Percentiles rank a stretch among this genome's conserved stretches.
phyloP scores from a whole-genome alignment of 2,888 invertebrate genomes.

The Uloborus plumipes region DNA sequence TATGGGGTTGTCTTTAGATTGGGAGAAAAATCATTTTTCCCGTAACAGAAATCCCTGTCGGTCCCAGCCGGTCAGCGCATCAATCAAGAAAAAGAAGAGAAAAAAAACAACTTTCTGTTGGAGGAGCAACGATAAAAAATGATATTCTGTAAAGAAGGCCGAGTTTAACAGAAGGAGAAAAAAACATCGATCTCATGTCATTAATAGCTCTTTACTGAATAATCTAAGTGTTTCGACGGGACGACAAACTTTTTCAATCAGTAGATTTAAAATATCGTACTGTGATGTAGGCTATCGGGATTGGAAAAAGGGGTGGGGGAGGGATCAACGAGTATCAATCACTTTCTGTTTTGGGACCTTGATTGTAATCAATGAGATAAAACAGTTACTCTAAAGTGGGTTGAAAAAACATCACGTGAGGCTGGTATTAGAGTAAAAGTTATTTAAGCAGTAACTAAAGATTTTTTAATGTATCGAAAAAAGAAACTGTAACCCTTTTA shows the following conservation, averaged over 20 bases:
- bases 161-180: constrained; percentile 16
- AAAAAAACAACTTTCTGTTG: constrained; percentile 11
- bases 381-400: no score
- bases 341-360: no score
- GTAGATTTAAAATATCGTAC: not conserved
- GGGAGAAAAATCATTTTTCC: not conserved
- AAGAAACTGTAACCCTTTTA: no score
- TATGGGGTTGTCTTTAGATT: no score
- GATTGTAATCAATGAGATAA: no score
- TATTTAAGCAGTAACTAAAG: no score
- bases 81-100: constrained; percentile 37
- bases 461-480: no score
- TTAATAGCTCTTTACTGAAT: constrained; percentile 59
- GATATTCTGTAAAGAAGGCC: constrained; percentile 30
- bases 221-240: not conserved
- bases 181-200: constrained; percentile 43
- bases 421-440: no score
- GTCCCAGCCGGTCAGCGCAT: constrained; percentile 46
- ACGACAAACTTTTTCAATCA: not conserved
- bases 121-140: not conserved
- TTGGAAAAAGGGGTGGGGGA: no score
- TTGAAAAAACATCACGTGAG: no score
- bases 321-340: no score
- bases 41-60: constrained; percentile 35
- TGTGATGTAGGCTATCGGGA: not conserved